A percentile compares a stretch with the other conserved stretches of the same genome.
These are phyloP conservation scores for Equus przewalskii DNA, from an alignment of 2,113 vertebrate genomes.

Conservation along the genomic window DNA sequence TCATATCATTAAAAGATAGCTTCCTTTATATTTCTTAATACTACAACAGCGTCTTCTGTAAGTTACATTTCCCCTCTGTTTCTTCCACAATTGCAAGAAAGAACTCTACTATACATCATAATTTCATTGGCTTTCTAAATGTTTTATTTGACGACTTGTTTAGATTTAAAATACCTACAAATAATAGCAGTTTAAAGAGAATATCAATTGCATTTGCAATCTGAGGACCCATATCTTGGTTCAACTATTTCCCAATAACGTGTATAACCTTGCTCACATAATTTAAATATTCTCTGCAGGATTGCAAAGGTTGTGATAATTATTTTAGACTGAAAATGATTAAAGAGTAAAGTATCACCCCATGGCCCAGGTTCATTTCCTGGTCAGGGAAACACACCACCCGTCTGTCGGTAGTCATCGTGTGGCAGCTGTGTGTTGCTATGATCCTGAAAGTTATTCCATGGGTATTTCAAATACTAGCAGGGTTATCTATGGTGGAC, in stretches of 20 bases:
- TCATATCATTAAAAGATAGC: background rate
- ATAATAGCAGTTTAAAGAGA: background rate
- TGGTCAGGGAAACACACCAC: too few species aligned
- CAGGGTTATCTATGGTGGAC: too few species aligned
- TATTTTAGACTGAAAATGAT: background rate
- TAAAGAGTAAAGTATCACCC: background rate
- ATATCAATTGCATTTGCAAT: background rate
- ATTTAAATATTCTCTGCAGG: background rate
- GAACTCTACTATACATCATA: background rate
- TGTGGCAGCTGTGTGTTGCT: too few species aligned
- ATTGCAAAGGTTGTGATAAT: background rate
- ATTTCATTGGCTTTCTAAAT: constrained; percentile 2
- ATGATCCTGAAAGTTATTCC: too few species aligned
- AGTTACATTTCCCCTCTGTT: background rate
- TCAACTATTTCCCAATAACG: background rate
- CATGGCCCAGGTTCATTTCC: too few species aligned
- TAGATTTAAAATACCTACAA: background rate
- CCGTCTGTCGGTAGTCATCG: too few species aligned
- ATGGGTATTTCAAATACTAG: too few species aligned
- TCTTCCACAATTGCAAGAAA: background rate
- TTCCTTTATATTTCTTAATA: background rate
- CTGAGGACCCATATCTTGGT: background rate
- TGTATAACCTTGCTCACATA: background rate
- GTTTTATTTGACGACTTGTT: background rate
- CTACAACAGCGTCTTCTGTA: background rate